Evolutionary conservation across 2,113 vertebrate species (phyloP).

Genomic region (Brachypteracias leptosomus): DNA sequence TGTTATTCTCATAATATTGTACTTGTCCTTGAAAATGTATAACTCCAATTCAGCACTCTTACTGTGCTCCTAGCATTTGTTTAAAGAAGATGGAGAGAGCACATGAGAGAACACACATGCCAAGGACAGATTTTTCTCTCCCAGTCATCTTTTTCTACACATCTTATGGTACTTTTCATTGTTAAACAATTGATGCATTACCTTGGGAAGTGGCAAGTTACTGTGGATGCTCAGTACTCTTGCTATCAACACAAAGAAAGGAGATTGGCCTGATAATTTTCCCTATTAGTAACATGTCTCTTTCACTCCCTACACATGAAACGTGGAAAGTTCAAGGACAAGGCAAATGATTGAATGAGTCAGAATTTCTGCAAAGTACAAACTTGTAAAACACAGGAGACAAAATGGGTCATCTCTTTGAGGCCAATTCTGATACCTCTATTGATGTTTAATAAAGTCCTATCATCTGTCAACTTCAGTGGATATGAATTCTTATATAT

Average conservation of each 20-base stretch:
- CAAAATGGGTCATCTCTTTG: neutral
- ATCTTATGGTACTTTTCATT: neutral
- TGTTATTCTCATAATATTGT: neutral
- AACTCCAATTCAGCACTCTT: neutral
- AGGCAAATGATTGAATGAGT: neutral
- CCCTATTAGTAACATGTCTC: neutral
- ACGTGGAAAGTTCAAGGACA: neutral
- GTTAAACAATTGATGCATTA: neutral
- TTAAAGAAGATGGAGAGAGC: neutral
- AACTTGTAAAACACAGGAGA: neutral
- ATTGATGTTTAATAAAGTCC: neutral
- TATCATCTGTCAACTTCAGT: neutral
- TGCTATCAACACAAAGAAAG: neutral
- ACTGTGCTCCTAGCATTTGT: neutral
- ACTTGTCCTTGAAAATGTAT: neutral
- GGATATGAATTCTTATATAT: neutral
- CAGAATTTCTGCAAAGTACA: neutral
- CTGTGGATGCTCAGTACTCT: neutral
- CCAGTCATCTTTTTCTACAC: neutral
- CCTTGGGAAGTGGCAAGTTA: neutral
- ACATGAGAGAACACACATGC: neutral
- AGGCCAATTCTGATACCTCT: neutral
- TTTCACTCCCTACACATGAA: neutral
- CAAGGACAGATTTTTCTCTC: conserved; percentile 12
- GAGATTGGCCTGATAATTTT: neutral